Base-by-base conservation (phyloP, 2,888 invertebrate genomes). In the Chironomus riparius region DNA sequence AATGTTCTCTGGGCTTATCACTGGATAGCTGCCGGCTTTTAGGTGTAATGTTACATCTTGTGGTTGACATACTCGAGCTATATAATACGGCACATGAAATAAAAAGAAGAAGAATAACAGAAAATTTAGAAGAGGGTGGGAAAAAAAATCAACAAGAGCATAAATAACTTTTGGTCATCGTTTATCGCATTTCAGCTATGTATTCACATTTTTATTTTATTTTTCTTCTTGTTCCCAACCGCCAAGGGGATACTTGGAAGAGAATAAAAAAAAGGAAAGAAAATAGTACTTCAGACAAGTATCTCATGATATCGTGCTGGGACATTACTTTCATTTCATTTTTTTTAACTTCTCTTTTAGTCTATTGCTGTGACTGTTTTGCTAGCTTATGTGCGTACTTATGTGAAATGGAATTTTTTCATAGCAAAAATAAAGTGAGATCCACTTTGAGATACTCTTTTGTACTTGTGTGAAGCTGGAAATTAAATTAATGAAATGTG, bases 11-110 rank as follows among this genome's bases (percentile, higher is more conserved):
- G 94, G 92, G 81, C 90, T 91, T 77, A 95, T 89, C 3, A 94
- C 90, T 22, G 95, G 95, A 80, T 92, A 91, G 69, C 94, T 90
- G 15, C 92, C 92, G 79, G 91, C 89, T 82, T 94, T 94, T 76
- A 95, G 83, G 81, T 91, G 88, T 79, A 91, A 85, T 78, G 90
- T 85, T 72, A 92, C 89, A 80, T 90, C 87, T 80, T 87, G 86
- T 4, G 88, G 85, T 69, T 83, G 83, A 81, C 90, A 91, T 78
- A 88, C 86, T 61, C 90, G 88, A 84, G 86, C 86, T 81, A 79
- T 76, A 13, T 65, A 22, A 13, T 13, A 10, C 38, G 38, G 38
- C 38, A 38, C 38, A 38, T 38, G 38, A 38, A 38, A 38, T 38
- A 38, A 38, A 38, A 38, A 38, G 1, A 38, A 38, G 38, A 38